Conservation (phyloP, 2,888 invertebrate species). For the Sphaerophoria rueppellii region DNA sequence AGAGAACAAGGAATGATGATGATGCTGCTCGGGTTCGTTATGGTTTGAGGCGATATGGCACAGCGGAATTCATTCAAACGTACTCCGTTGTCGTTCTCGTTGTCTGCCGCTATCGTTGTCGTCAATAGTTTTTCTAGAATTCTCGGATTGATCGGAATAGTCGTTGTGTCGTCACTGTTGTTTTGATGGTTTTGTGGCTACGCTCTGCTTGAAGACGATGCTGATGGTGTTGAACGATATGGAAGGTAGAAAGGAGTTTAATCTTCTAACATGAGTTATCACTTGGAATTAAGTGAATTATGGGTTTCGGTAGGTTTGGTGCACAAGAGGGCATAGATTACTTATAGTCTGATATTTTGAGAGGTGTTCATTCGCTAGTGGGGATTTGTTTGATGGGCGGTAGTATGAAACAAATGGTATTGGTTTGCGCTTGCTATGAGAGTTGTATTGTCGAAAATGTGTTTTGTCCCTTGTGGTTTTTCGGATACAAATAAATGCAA, state of each 20-base stretch:
- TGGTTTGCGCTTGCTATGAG: neutral
- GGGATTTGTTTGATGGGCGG: constrained; percentile 48
- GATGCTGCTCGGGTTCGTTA: neutral
- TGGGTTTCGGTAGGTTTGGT: constrained; percentile 64
- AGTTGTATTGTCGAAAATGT: constrained; percentile 13
- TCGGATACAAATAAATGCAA: constrained; percentile 60
- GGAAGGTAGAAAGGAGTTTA: constrained; percentile 23
- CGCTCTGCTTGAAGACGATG: constrained; percentile 19
- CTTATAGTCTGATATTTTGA: neutral
- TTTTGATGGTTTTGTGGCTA: constrained; percentile 64
- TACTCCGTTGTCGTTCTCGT: neutral
- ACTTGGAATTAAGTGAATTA: constrained; percentile 73
- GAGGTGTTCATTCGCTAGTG: constrained; percentile 15
- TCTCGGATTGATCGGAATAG: constrained; percentile 60
- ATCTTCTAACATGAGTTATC: constrained; percentile 71
- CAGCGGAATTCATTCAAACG: constrained; percentile 25
- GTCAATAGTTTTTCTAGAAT: neutral
- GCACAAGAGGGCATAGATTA: constrained; percentile 50
- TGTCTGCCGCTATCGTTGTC: neutral
- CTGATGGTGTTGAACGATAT: neutral
- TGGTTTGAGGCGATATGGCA: neutral
- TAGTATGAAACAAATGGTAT: constrained; percentile 57
- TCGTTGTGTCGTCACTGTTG: constrained; percentile 68
- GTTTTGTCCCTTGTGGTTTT: constrained; percentile 30
- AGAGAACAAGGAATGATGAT: constrained; percentile 3